Base-by-base conservation (phyloP, 2,113 vertebrate species). In the Gymnogyps californianus region DNA sequence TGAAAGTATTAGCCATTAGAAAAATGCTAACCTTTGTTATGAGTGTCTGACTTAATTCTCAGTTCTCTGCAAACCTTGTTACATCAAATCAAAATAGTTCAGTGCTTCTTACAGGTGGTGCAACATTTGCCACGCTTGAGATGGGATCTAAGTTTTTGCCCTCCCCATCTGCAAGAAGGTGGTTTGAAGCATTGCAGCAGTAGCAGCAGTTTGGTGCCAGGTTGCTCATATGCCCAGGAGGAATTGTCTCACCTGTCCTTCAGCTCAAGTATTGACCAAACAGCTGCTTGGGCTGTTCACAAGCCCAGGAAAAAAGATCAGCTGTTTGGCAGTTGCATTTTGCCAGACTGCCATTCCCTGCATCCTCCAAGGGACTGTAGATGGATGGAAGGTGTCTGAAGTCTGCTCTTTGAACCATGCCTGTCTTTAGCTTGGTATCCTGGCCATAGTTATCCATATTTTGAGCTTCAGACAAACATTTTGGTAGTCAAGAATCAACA, bases 71-170 rank as follows among this genome's bases (percentile, higher is more conserved):
- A 80, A 46, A 62, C 34, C 51, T 87, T 10, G 10, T 49, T 64
- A 49, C 29, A 54, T 57, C 26, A n/a, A 49, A 64, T 84, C 51
- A n/a, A 1, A 58, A 4, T 5, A 52, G 26, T 52, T 92, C 36
- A 14, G 71, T 74, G 44, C 49, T 34, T 83, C 40, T 77, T 65
- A 46, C 22, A 42, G 34, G 64, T 70, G 34, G 13, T 46, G 16
- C 40, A 4, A 4, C 4, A 0, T 34, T 14, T 57, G 34, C 28
- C 2, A 1, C 0, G 7, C 44, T 61, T 6, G 5, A 55, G 54
- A 7, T 83, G 66, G 36, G 59, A 58, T 70, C n/a, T 71, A 5
- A 6, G 40, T 13, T 64, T 94, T 64, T 91, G 58, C 21, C 31
- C 19, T 95, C 34, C 75, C 24, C 16, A 3, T 15, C 26, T 69